phyloP scores from a whole-genome alignment of 2,113 vertebrate species.

The Chaetorhynchus papuensis region DNA sequence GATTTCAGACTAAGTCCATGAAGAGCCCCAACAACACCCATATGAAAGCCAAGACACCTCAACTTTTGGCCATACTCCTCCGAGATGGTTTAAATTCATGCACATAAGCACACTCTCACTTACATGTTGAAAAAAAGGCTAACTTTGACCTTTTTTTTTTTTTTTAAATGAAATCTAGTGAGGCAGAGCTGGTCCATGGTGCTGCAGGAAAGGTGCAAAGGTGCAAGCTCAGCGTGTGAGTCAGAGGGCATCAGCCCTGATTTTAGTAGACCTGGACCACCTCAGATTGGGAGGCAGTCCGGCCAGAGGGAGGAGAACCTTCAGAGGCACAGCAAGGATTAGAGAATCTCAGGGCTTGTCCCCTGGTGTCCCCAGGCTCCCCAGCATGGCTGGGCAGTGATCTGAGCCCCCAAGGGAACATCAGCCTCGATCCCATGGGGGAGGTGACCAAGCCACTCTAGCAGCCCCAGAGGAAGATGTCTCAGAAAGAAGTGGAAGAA shows the following conservation, averaged over 20 bases:
- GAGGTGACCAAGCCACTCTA: neutral
- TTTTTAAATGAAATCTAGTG: neutral
- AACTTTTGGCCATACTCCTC: neutral
- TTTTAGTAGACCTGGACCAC: neutral
- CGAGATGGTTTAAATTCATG: neutral
- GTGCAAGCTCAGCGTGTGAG: neutral
- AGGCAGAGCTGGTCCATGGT: neutral
- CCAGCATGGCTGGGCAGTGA: neutral
- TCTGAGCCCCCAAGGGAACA: neutral
- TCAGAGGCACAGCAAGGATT: neutral
- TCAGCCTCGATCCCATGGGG: accelerated
- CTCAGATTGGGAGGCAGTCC: neutral
- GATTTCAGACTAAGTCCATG: neutral
- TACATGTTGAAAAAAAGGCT: neutral
- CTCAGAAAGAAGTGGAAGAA: neutral
- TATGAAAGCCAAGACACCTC: neutral
- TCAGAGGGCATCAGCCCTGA: neutral
- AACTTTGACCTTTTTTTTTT: neutral
- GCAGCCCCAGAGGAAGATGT: neutral
- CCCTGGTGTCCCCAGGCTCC: neutral
- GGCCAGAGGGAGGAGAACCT: neutral
- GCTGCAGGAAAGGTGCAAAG: neutral
- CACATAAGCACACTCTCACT: neutral
- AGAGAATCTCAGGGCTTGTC: neutral
- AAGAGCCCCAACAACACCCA: neutral